These are phyloP conservation scores for Anastrepha ludens DNA, from an alignment of 1,140 invertebrate genomes.

Conservation along the genomic window DNA sequence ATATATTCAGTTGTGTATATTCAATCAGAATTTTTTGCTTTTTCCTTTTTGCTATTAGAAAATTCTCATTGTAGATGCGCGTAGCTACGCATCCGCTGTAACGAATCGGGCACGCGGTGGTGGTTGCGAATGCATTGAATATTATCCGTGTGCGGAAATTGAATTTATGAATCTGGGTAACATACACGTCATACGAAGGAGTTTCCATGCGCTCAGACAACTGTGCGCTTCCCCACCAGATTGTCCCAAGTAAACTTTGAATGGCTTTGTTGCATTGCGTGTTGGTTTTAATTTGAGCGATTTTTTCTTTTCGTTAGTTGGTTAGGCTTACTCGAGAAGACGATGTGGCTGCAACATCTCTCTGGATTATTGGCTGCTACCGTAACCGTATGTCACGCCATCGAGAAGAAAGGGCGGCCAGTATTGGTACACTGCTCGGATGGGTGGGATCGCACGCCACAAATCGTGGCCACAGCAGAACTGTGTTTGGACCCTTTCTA, in stretches of 20 bases:
- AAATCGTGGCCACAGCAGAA: constrained; percentile 93
- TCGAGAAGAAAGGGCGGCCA: constrained; percentile 89
- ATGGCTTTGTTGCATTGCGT: constrained; percentile 27
- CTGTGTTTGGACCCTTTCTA: constrained; percentile 96
- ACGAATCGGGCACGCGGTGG: constrained; percentile 96
- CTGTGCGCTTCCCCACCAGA: constrained; percentile 85
- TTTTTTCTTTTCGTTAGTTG: constrained; percentile 80
- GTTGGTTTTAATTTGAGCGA: not conserved
- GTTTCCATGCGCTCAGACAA: constrained; percentile 85
- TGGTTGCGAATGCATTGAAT: constrained; percentile 96
- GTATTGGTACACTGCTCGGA: constrained; percentile 97
- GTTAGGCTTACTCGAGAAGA: constrained; percentile 89
- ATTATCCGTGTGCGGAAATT: constrained; percentile 95
- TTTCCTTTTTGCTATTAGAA: constrained; percentile 77
- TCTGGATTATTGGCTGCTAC: constrained; percentile 88
- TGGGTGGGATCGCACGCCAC: constrained; percentile 97
- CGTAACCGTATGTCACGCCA: constrained; percentile 85
- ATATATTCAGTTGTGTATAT: constrained; percentile 49
- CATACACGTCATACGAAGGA: constrained; percentile 94
- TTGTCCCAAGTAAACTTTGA: constrained; percentile 81
- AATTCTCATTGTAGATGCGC: constrained; percentile 94
- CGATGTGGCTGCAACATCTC: constrained; percentile 93
- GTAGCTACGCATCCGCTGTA: constrained; percentile 95
- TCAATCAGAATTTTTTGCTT: constrained; percentile 45
- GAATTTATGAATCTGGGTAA: constrained; percentile 98